Evolutionary conservation across 2,888 invertebrate species (phyloP), one percentile per base, ranked within the genome.

Genomic region (Drosophila neotestacea): DNA sequence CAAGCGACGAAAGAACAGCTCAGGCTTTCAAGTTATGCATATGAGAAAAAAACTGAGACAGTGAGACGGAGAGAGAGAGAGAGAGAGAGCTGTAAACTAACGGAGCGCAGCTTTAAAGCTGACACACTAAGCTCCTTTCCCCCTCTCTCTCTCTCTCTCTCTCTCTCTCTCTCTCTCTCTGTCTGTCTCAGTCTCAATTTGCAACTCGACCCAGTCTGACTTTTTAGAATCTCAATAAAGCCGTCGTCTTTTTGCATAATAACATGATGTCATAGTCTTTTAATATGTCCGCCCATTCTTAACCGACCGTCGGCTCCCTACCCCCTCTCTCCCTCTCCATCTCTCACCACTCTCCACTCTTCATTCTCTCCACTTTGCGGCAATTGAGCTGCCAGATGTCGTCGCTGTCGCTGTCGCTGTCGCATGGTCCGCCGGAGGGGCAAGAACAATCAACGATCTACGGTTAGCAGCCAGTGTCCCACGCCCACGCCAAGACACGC

Each of bases 401-500:
- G 63, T 48, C 77, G 61, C 44, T 54, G 44, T 38, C 38, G 5
- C 6, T 38, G 36, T 51, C 34, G 30, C 3, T 11, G 39, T 46
- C 16, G 51, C 65, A 52, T 62, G 36, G 50, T 58, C 58, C 58
- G 77, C 63, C 66, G 70, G 47, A 55, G 44, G 42, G 22, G 62
- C 58, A 60, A 46, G 52, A 56, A 50, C 44, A 62, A 74, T 70
- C 65, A 63, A 46, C 55, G 73, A 64, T 64, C 67, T 60, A 41
- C 44, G 64, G 60, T 54, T 52, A 61, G 62, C 67, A 56, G 77
- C 27, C 79, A 68, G 67, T 77, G 71, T 81, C 87, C 85, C 84
- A 84, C 84, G 85, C 84, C 84, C 87, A 86, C 84, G 78, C 73
- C 67, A 62, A 67, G 84, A 87, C 84, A 85, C 84, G 84, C 87